Conservation (phyloP, 2,888 invertebrate genomes). For the Parelbella ahira region DNA sequence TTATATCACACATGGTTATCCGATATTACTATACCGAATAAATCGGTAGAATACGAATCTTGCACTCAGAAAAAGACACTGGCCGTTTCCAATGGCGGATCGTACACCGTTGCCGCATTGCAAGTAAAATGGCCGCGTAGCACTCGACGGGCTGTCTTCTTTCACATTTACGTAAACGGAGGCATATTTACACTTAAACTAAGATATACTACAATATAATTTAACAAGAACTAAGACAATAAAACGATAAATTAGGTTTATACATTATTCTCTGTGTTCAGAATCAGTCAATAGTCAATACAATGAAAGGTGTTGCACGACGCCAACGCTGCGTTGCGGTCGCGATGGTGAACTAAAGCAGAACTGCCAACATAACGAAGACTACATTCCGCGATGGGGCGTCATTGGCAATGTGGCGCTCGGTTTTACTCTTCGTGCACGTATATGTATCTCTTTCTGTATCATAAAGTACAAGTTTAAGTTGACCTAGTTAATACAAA, state of each 20-base stretch:
- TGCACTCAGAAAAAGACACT: constrained; percentile 83
- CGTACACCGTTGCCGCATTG: constrained; percentile 87
- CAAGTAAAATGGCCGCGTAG: constrained; percentile 86
- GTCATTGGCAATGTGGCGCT: constrained; percentile 74
- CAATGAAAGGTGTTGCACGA: constrained; percentile 86
- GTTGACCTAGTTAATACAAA: constrained; percentile 35
- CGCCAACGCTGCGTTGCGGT: constrained; percentile 81
- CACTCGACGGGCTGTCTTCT: constrained; percentile 76
- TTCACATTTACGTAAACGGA: constrained; percentile 77
- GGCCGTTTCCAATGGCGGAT: constrained; percentile 87
- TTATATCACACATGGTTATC: constrained; percentile 78
- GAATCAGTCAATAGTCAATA: constrained; percentile 87
- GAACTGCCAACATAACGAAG: constrained; percentile 61
- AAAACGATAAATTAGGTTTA: constrained; percentile 83
- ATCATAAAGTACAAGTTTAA: constrained; percentile 34
- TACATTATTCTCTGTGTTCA: constrained; percentile 82
- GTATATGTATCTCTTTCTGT: constrained; percentile 48
- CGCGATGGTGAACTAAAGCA: constrained; percentile 78
- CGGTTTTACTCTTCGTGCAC: constrained; percentile 49
- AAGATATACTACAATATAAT: constrained; percentile 71
- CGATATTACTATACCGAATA: constrained; percentile 73
- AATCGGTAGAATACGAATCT: constrained; percentile 78
- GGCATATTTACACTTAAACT: constrained; percentile 77
- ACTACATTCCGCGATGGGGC: constrained; percentile 65
- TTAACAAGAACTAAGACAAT: constrained; percentile 75